phyloP scores from a whole-genome alignment of 2,113 vertebrate species.

The Steatornis caripensis region DNA sequence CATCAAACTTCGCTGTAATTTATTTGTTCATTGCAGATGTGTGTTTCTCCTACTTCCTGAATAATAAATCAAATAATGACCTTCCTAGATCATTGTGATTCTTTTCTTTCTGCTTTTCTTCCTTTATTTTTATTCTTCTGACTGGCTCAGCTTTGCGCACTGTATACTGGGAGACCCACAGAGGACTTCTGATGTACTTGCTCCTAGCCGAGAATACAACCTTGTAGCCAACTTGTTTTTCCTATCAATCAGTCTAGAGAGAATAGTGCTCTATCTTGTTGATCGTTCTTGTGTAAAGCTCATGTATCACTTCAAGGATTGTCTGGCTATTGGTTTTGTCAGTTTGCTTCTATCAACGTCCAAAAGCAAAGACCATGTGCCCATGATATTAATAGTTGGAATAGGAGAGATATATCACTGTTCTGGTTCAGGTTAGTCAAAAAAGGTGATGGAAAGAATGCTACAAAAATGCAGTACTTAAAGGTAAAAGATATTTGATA shows the following conservation, averaged over 20 bases:
- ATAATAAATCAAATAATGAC: neutral
- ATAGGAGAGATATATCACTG: neutral
- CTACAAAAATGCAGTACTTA: neutral
- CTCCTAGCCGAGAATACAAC: neutral
- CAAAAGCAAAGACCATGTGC: neutral
- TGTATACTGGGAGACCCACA: neutral
- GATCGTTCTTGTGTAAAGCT: constrained; percentile 46
- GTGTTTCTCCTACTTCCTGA: neutral
- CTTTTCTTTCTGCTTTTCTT: neutral
- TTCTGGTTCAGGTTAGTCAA: constrained; percentile 8
- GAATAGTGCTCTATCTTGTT: constrained; percentile 5
- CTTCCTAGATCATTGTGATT: neutral
- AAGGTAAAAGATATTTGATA: neutral
- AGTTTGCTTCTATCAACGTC: neutral
- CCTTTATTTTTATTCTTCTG: neutral
- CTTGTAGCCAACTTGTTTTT: neutral
- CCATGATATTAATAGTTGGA: neutral
- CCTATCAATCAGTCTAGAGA: neutral
- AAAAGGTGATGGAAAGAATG: constrained; percentile 13
- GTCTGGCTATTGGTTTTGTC: constrained; percentile 40
- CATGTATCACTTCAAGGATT: constrained; percentile 36
- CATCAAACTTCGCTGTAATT: neutral
- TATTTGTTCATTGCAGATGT: neutral
- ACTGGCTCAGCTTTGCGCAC: neutral
- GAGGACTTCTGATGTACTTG: neutral